phyloP scores from a whole-genome alignment of 2,113 vertebrate species.

The Notothenia coriiceps region DNA sequence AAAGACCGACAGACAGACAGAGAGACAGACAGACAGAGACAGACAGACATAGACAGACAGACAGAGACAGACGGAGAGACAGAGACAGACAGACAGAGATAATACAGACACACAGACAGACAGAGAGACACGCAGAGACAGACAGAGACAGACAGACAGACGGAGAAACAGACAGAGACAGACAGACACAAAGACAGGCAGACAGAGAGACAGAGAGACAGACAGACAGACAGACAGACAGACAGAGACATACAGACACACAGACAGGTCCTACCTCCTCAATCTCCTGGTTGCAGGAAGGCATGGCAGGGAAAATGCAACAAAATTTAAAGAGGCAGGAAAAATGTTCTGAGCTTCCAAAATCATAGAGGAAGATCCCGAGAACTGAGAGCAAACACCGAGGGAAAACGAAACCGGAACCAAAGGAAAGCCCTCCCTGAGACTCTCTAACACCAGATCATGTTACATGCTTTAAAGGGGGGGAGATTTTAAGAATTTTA shows the following conservation, averaged over 20 bases:
- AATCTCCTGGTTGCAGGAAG: constrained; percentile 96
- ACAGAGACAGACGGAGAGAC: neutral
- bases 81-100: neutral
- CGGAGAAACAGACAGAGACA: neutral
- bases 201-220: neutral
- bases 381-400: constrained; percentile 38
- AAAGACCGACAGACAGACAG: neutral
- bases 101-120: neutral
- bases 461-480: too few species aligned
- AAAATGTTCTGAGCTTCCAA: constrained; percentile 75
- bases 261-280: constrained; percentile 94
- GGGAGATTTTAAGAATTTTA: too few species aligned
- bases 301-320: constrained; percentile 93
- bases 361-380: constrained; percentile 69
- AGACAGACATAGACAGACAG: neutral
- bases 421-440: constrained; percentile 23
- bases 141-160: neutral
- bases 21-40: neutral
- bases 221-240: neutral
- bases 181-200: constrained; percentile 19
- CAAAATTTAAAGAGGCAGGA: constrained; percentile 86
- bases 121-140: neutral
- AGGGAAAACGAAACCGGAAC: neutral
- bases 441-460: neutral
- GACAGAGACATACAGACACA: neutral